phyloP scores from a whole-genome alignment of 2,888 invertebrate genomes.

The Dorcus parallelipipedus region DNA sequence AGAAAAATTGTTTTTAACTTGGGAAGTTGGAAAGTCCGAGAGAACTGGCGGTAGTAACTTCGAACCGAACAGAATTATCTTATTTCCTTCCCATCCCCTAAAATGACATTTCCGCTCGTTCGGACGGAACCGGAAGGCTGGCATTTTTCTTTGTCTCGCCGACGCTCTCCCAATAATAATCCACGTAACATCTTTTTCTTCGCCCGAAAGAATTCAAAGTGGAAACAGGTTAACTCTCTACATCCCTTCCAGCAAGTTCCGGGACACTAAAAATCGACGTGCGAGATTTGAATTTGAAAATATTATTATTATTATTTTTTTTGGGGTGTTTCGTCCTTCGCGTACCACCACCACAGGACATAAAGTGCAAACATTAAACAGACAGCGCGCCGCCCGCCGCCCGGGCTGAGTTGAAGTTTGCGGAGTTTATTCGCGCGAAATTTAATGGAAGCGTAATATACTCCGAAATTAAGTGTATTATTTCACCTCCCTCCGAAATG shows the following conservation, averaged over 20 bases:
- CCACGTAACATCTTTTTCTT: neutral
- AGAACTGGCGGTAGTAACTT: constrained; percentile 20
- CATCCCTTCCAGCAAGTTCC: too few species aligned
- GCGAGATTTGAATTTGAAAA: neutral
- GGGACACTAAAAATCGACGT: neutral
- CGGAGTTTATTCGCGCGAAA: constrained; percentile 9
- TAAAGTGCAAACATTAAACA: too few species aligned
- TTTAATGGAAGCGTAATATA: constrained; percentile 16
- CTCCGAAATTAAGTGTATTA: constrained; percentile 16
- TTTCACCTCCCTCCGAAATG: constrained; percentile 6
- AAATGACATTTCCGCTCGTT: constrained; percentile 44
- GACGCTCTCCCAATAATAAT: constrained; percentile 23
- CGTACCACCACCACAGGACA: too few species aligned
- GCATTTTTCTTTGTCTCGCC: constrained; percentile 38
- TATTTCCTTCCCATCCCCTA: constrained; percentile 39
- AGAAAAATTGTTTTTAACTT: neutral
- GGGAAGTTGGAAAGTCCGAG: neutral
- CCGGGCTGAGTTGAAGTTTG: neutral
- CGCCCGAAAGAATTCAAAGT: neutral
- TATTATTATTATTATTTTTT: neutral
- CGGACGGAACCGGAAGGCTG: constrained; percentile 41
- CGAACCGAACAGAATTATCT: constrained; percentile 40
- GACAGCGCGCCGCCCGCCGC: too few species aligned
- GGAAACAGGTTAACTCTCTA: too few species aligned
- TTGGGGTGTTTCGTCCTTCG: too few species aligned